Conservation (phyloP, 2,888 invertebrate genomes). For the Hemicrepidius hirtus region DNA sequence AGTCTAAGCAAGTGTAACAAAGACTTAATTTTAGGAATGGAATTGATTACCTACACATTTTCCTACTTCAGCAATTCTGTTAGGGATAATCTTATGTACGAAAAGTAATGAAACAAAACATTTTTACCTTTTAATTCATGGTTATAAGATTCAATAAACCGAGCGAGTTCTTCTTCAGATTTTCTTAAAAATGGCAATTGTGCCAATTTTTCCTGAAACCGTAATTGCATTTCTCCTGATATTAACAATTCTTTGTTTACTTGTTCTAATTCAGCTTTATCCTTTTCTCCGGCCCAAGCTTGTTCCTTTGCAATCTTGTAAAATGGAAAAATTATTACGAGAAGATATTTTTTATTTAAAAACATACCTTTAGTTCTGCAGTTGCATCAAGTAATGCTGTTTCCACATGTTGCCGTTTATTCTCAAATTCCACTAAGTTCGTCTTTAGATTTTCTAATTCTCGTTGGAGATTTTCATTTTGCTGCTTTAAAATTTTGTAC, state of each 20-base stretch:
- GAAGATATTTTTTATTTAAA: not conserved
- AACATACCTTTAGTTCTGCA: conserved; percentile 67
- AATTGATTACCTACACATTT: too few species aligned
- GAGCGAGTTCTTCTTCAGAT: conserved; percentile 71
- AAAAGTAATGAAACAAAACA: too few species aligned
- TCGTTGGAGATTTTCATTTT: conserved; percentile 73
- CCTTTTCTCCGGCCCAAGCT: conserved; percentile 71
- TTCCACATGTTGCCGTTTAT: conserved; percentile 73
- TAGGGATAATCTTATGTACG: too few species aligned
- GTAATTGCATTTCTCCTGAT: conserved; percentile 76
- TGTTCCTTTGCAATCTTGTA: conserved; percentile 69
- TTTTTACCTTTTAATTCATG: conserved; percentile 72
- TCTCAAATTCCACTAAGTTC: conserved; percentile 68
- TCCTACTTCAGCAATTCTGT: too few species aligned
- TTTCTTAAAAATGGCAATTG: conserved; percentile 71
- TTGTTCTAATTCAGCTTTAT: conserved; percentile 74
- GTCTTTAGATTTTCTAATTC: conserved; percentile 69
- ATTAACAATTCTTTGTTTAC: conserved; percentile 75
- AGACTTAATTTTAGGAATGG: too few species aligned
- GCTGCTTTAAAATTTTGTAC: conserved; percentile 72
- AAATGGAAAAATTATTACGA: too few species aligned
- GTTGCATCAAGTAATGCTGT: conserved; percentile 66
- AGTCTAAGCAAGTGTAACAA: too few species aligned
- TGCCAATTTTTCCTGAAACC: conserved; percentile 74
- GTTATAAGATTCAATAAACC: conserved; percentile 72